Conservation (phyloP, 2,113 vertebrate species). For the Podilymbus podiceps region DNA sequence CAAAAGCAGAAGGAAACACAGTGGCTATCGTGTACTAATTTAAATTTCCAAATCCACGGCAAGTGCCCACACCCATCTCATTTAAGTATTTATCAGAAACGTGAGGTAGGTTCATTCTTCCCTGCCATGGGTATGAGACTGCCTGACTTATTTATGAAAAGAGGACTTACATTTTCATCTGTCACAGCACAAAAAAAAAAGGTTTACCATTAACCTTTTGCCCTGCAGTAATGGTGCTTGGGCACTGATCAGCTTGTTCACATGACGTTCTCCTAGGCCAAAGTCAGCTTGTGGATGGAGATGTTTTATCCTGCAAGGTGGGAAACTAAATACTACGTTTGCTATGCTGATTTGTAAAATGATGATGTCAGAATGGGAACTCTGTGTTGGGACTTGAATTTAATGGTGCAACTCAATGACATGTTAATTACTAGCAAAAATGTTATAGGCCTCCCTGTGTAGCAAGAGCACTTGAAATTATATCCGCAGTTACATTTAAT, state of each 20-base stretch:
- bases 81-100: neutral
- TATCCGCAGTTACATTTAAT: neutral
- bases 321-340: neutral
- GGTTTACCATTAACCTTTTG: neutral
- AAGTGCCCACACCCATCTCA: neutral
- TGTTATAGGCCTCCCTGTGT: neutral
- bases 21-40: neutral
- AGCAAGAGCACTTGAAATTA: neutral
- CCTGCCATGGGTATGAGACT: neutral
- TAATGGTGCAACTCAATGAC: neutral
- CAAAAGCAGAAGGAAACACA: neutral
- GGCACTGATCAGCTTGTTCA: neutral
- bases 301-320: neutral
- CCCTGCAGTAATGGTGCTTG: neutral
- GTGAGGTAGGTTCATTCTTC: neutral
- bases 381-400: neutral
- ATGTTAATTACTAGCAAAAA: neutral
- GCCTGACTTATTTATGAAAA: neutral
- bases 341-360: neutral
- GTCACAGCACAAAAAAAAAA: neutral
- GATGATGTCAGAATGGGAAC: neutral
- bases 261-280: neutral
- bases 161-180: neutral
- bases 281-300: neutral
- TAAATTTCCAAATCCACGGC: neutral